A percentile compares a stretch with the other conserved stretches of the same genome.
Conservation (phyloP, 2,113 vertebrate species). For the Engystomops pustulosus region DNA sequence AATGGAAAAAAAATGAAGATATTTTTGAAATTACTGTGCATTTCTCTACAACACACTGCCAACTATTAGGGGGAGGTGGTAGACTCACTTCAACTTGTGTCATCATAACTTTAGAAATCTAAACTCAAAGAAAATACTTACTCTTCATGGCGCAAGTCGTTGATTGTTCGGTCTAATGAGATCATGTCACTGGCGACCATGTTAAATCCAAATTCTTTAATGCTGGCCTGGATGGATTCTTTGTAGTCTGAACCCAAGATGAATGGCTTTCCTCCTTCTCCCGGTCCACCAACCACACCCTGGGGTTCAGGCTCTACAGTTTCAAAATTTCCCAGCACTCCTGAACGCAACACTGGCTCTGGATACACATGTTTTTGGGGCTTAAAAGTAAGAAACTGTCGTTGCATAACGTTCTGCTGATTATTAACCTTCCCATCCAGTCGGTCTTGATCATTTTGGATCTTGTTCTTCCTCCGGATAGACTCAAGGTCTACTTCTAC, state of each 20-base stretch:
- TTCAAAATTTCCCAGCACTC: constrained; percentile 91
- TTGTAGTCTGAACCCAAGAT: constrained; percentile 92
- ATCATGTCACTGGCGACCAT: constrained; percentile 99
- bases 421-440: constrained; percentile 73
- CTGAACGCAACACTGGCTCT: constrained; percentile 83
- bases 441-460: constrained; percentile 73
- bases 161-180: constrained; percentile 91
- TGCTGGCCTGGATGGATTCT: constrained; percentile 87
- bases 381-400: constrained; percentile 93
- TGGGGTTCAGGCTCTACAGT: constrained; percentile 88
- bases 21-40: no score
- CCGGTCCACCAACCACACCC: constrained; percentile 86
- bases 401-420: constrained; percentile 87
- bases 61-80: no score
- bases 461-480: constrained; percentile 87
- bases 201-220: constrained; percentile 99
- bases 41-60: no score
- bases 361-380: constrained; percentile 84
- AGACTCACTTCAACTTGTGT: no score
- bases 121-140: constrained; percentile 77
- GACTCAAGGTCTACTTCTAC: constrained; percentile 96
- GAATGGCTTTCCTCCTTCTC: constrained; percentile 90
- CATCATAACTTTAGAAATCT: background rate
- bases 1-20: no score
- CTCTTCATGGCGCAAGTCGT: constrained; percentile 94